Conservation (phyloP, 2,888 invertebrate genomes). For the Drosophila picticornis region DNA sequence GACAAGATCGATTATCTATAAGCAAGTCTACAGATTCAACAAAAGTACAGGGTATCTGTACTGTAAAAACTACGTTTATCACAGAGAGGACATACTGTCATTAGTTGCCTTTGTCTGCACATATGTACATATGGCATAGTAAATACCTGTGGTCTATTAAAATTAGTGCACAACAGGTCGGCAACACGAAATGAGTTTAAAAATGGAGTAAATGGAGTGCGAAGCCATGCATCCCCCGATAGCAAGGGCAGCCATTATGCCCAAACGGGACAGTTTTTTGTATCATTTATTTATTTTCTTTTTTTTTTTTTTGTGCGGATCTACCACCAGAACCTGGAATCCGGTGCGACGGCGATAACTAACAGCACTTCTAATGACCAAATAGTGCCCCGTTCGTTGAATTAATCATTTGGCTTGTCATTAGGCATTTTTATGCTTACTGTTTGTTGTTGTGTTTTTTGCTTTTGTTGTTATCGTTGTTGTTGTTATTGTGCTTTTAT, state of each 20-base stretch:
- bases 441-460: slow-evolving; percentile 24
- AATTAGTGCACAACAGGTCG: slow-evolving; percentile 40
- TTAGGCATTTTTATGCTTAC: slow-evolving; percentile 58
- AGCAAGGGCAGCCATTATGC: slow-evolving; percentile 51
- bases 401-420: slow-evolving; percentile 71
- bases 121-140: not conserved
- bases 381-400: slow-evolving; percentile 42
- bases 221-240: slow-evolving; percentile 17
- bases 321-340: slow-evolving; percentile 33
- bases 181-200: slow-evolving; percentile 64
- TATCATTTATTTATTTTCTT: not conserved
- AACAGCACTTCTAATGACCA: slow-evolving; percentile 67
- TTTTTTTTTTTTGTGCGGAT: slow-evolving; percentile 15
- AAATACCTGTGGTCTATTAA: slow-evolving; percentile 48
- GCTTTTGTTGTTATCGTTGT: slow-evolving; percentile 9
- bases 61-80: slow-evolving; percentile 37
- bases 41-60: slow-evolving; percentile 34
- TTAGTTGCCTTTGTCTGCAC: slow-evolving; percentile 45
- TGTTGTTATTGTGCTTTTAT: slow-evolving; percentile 11
- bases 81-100: slow-evolving; percentile 49
- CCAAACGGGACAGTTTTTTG: slow-evolving; percentile 3
- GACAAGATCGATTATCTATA: not conserved
- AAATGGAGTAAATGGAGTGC: slow-evolving; percentile 75
- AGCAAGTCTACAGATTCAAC: not conserved
- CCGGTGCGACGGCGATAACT: slow-evolving; percentile 37